Base-by-base conservation (phyloP, 2,888 invertebrate genomes). In the Subacronicta megacephala region DNA sequence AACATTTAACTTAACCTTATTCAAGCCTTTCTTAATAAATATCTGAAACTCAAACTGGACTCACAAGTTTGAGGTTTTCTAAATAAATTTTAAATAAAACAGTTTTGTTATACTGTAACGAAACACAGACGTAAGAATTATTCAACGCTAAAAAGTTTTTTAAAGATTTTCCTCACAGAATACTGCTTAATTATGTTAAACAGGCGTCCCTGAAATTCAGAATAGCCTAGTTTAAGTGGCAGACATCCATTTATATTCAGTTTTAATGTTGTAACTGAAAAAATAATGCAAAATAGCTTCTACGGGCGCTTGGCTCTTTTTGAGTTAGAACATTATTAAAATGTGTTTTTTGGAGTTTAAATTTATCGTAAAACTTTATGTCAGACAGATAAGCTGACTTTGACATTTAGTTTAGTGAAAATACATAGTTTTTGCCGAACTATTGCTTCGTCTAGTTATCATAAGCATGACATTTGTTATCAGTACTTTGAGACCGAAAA, bases 181-280 rank as follows among this genome's bases (percentile, higher is more conserved):
- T 66, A 70, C 67, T 65, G 78, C 58, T 75, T 77, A 68, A 71
- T 75, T 74, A 75, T 75, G 77, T 63, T 68, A 75, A 77, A 65
- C 54, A 74, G 63, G 37, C 62, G 56, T 60, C 64, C 56, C 60
- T 56, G 44, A 67, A 75, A 53, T 70, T 67, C 67, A 45, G 29
- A 72, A 77, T 54, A 37, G 65, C 70, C 61, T 67, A 75, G 61
- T 72, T 63, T 65, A 65, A 60, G 54, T 64, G 40, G 51, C 52
- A 66, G 71, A 73, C 64, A 69, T 51, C 62, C 58, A 75, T 76
- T 73, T 73, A 61, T 64, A 77, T 78, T 75, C 73, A 68, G 71
- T 75, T 78, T 70, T 64, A 73, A 76, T 75, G 70, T 62, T 55
- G 57, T 69, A 56, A 75, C 66, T 69, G 55, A 68, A 74, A 75